Evolutionary conservation across 2,113 vertebrate species (phyloP).

Genomic region (Proterorhinus semilunaris): DNA sequence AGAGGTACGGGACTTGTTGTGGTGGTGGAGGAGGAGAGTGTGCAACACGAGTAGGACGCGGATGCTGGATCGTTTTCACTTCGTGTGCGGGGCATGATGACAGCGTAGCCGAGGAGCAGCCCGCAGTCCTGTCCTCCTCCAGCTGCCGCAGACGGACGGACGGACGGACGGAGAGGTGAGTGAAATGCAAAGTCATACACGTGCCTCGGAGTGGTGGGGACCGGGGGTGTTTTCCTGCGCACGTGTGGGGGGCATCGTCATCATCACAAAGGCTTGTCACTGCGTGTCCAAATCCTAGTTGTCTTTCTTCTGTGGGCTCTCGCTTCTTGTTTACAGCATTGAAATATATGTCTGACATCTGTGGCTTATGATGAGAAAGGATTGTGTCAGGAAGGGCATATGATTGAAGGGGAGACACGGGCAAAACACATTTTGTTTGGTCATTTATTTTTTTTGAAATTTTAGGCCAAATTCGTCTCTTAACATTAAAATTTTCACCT

Average conservation of each 20-base stretch:
- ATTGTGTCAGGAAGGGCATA: no score
- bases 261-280: background rate
- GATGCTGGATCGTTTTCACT: slow-evolving; percentile 14
- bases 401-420: no score
- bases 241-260: background rate
- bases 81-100: slow-evolving; percentile 53
- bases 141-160: slow-evolving; percentile 17
- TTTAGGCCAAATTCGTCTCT: no score
- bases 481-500: no score
- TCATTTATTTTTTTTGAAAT: no score
- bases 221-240: slow-evolving; percentile 8
- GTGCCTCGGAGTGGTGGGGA: slow-evolving; percentile 12
- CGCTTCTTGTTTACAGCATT: no score
- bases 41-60: slow-evolving; percentile 47
- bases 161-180: slow-evolving; percentile 49
- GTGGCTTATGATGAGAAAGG: no score
- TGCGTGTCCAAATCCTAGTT: no score
- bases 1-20: slow-evolving; percentile 44
- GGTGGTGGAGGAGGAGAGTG: slow-evolving; percentile 58
- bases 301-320: no score
- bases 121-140: slow-evolving; percentile 37
- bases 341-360: no score
- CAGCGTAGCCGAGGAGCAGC: slow-evolving; percentile 41
- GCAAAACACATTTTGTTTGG: no score
- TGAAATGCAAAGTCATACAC: slow-evolving; percentile 61